Evolutionary conservation across 2,888 invertebrate species (phyloP).

Genomic region (Protonemura montana): DNA sequence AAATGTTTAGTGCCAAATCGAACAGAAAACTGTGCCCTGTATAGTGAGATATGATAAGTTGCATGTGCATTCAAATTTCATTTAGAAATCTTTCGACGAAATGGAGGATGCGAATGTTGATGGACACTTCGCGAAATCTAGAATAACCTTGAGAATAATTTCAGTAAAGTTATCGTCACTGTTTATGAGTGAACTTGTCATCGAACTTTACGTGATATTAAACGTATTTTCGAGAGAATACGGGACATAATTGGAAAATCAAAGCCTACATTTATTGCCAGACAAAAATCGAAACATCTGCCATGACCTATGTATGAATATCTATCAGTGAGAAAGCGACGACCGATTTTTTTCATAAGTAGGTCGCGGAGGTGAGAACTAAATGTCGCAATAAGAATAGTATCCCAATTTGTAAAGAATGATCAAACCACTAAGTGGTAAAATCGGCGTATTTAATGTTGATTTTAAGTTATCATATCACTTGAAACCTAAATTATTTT

Average conservation of each 20-base stretch:
- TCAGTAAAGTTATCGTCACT: constrained; percentile 46
- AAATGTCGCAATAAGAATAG: constrained; percentile 42
- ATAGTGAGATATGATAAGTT: background rate
- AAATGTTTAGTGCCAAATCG: constrained; percentile 33
- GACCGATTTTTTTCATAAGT: constrained; percentile 46
- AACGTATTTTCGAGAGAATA: background rate
- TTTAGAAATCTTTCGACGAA: constrained; percentile 49
- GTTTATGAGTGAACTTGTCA: constrained; percentile 46
- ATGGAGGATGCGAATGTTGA: constrained; percentile 42
- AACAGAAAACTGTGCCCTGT: constrained; percentile 9
- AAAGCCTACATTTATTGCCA: background rate
- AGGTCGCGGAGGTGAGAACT: constrained; percentile 48
- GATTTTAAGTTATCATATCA: background rate
- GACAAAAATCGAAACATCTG: constrained; percentile 44
- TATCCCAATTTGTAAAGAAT: background rate
- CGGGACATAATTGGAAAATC: background rate
- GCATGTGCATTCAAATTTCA: constrained; percentile 49
- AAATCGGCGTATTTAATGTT: background rate
- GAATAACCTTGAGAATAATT: constrained; percentile 49
- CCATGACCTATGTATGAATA: constrained; percentile 44
- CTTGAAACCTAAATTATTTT: background rate
- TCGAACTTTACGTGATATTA: background rate
- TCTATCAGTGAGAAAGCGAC: constrained; percentile 49
- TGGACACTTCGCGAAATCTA: constrained; percentile 42
- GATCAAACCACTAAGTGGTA: background rate